phyloP scores from a whole-genome alignment of 2,113 vertebrate species.

The Eurypyga helias region DNA sequence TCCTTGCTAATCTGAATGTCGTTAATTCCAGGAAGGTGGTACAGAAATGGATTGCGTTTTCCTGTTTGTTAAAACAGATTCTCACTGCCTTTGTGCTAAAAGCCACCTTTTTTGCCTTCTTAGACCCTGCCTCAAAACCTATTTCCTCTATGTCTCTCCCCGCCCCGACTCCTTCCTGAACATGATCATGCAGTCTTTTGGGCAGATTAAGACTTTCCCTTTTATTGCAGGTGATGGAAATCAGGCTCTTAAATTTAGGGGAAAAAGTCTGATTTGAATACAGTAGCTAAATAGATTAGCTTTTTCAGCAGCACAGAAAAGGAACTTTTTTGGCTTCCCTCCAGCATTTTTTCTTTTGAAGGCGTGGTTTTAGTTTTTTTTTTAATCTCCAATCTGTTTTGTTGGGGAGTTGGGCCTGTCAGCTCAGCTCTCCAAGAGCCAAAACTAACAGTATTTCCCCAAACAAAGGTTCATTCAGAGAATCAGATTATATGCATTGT shows the following conservation, averaged over 20 bases:
- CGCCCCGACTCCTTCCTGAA: neutral
- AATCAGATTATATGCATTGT: conserved; percentile 51
- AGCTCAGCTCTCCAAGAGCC: conserved; percentile 66
- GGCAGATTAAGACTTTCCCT: neutral
- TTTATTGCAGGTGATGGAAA: neutral
- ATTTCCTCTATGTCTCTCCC: neutral
- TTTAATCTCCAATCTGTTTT: conserved; percentile 53
- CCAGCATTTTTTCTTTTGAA: neutral
- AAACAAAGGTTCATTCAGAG: conserved; percentile 76
- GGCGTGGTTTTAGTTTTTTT: conserved; percentile 50
- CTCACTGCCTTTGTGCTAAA: neutral
- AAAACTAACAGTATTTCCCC: conserved; percentile 74
- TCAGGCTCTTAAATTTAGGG: neutral
- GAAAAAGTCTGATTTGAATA: neutral
- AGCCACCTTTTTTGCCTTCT: neutral
- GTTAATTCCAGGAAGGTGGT: neutral
- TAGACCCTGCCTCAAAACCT: neutral
- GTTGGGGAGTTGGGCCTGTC: conserved; percentile 44
- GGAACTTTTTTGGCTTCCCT: neutral
- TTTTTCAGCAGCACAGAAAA: neutral
- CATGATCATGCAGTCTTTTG: accelerated
- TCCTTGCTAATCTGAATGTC: neutral
- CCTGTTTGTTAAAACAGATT: neutral
- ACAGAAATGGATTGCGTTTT: neutral
- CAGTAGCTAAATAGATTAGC: neutral